These are phyloP conservation scores for Cottus gobio DNA, from an alignment of 2,113 vertebrate genomes.

Conservation along the genomic window DNA sequence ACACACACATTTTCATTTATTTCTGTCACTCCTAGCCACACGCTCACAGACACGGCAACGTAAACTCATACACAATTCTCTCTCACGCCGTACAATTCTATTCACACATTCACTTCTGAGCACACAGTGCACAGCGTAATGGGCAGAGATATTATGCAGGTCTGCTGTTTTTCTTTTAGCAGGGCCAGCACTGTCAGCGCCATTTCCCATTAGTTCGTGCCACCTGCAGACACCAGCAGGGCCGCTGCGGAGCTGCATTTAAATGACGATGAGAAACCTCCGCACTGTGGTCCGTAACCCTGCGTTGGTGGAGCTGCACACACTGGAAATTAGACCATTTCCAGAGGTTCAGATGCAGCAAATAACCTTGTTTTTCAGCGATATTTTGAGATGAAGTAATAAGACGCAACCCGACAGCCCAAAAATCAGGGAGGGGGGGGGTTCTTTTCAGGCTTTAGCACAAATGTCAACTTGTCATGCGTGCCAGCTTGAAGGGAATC, in stretches of 20 bases:
- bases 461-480: slow-evolving; percentile 8
- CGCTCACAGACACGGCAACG: not conserved
- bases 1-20: slow-evolving; percentile 1
- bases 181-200: slow-evolving; percentile 25
- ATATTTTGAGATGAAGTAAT: not conserved
- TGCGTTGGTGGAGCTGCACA: not conserved
- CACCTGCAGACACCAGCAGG: slow-evolving; percentile 25
- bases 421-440: not conserved
- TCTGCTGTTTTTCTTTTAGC: slow-evolving; percentile 11
- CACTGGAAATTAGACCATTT: slow-evolving; percentile 7
- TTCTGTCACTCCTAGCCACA: slow-evolving; percentile 29
- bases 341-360: not conserved
- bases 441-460: slow-evolving; percentile 2
- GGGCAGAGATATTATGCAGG: slow-evolving; percentile 26
- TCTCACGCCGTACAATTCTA: not conserved
- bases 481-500: not conserved
- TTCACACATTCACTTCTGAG: slow-evolving; percentile 22
- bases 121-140: slow-evolving; percentile 3
- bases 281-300: not conserved
- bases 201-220: slow-evolving; percentile 42
- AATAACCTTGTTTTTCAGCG: not conserved
- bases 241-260: slow-evolving; percentile 14
- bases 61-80: slow-evolving; percentile 19
- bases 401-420: not conserved
- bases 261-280: slow-evolving; percentile 9